phyloP scores from a whole-genome alignment of 1,140 invertebrate genomes.

The Dreissena rostriformis region DNA sequence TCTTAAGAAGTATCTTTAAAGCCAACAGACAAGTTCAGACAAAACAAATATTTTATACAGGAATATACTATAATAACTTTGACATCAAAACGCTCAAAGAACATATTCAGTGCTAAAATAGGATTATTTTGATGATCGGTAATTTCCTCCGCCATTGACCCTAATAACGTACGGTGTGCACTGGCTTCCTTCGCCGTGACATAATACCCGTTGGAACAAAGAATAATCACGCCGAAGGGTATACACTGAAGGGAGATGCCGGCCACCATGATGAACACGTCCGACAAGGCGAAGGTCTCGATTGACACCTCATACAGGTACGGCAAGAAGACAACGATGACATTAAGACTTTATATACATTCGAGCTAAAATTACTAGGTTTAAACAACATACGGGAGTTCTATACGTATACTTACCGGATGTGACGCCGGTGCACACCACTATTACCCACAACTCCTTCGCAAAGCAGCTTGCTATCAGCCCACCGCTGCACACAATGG shows the following conservation, averaged over 20 bases:
- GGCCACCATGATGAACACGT: conserved; percentile 34
- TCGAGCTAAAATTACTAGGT: too few species aligned
- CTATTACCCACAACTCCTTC: conserved; percentile 1
- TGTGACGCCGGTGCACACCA: not conserved
- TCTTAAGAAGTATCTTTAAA: too few species aligned
- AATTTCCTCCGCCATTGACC: too few species aligned
- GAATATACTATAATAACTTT: too few species aligned
- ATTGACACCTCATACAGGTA: conserved; percentile 45
- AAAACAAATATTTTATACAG: too few species aligned
- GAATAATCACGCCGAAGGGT: conserved; percentile 30
- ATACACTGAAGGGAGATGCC: conserved; percentile 37
- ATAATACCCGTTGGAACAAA: conserved; percentile 11
- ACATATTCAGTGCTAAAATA: too few species aligned
- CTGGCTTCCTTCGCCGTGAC: conserved; percentile 10
- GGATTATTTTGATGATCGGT: too few species aligned
- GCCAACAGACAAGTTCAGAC: too few species aligned
- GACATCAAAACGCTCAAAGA: too few species aligned
- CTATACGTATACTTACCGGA: conserved; percentile 6
- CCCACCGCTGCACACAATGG: not conserved
- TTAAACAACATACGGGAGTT: too few species aligned
- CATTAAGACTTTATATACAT: too few species aligned
- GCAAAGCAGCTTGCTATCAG: conserved; percentile 36
- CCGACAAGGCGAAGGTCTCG: conserved; percentile 28
- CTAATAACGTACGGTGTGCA: too few species aligned
- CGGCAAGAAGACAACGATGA: conserved; percentile 3